Conservation (phyloP, 1,140 invertebrate genomes). For the Drosophila sucinea region DNA sequence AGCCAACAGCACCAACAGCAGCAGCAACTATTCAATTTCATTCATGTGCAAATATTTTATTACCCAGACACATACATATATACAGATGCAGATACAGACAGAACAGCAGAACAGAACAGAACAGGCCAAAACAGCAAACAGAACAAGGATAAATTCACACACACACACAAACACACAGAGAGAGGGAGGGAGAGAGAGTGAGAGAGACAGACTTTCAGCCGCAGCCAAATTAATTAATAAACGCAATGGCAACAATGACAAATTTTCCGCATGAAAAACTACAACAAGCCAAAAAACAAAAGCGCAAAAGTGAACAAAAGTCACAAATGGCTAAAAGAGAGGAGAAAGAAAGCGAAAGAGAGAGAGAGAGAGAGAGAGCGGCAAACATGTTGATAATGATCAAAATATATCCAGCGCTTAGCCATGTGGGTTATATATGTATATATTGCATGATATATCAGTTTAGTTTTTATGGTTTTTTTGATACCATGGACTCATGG, state of each 20-base stretch:
- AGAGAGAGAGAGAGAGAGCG: constrained; percentile 20
- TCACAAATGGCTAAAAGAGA: constrained; percentile 22
- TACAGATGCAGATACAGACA: constrained; percentile 7
- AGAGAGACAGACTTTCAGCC: constrained; percentile 42
- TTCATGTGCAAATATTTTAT: constrained; percentile 79
- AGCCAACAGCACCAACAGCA: constrained; percentile 8
- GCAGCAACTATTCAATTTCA: constrained; percentile 75
- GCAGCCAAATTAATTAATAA: constrained; percentile 79
- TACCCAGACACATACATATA: constrained; percentile 48
- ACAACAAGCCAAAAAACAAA: constrained; percentile 44
- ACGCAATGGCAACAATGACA: constrained; percentile 76
- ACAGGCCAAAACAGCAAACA: constrained; percentile 10
- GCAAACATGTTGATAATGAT: constrained; percentile 44
- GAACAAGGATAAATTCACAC: neutral
- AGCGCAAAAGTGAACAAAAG: constrained; percentile 43
- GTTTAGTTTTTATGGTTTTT: neutral
- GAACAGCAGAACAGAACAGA: constrained; percentile 5
- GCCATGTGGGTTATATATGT: neutral
- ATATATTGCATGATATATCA: constrained; percentile 23
- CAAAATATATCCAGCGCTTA: neutral
- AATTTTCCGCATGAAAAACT: constrained; percentile 77
- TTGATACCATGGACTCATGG: no score
- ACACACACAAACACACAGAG: constrained; percentile 15
- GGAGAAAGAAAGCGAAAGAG: constrained; percentile 34
- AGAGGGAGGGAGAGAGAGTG: constrained; percentile 18